Conservation (phyloP, 2,888 invertebrate species). For the Zhengitettix transpicula region DNA sequence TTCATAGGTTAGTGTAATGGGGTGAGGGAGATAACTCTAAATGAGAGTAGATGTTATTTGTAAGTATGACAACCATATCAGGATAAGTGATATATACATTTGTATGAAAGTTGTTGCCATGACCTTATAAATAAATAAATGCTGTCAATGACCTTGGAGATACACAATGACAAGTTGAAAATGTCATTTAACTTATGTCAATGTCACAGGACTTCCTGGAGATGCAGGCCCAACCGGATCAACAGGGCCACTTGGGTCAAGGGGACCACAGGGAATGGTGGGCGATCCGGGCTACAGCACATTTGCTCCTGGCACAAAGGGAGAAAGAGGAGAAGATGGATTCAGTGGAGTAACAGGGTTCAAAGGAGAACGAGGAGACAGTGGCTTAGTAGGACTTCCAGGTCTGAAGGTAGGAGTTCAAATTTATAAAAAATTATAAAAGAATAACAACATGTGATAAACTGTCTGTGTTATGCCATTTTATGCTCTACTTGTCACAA, state of each 20-base stretch:
- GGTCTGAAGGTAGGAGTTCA: slow-evolving; percentile 26
- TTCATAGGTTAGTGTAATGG: neutral
- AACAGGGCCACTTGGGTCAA: slow-evolving; percentile 23
- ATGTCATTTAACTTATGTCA: too few species aligned
- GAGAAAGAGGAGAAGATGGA: slow-evolving; percentile 32
- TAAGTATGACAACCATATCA: too few species aligned
- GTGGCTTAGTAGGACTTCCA: slow-evolving; percentile 32
- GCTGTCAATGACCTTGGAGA: neutral
- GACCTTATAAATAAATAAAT: too few species aligned
- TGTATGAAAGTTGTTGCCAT: too few species aligned
- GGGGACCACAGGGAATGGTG: slow-evolving; percentile 30
- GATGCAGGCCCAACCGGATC: slow-evolving; percentile 21
- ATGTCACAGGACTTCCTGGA: slow-evolving; percentile 29
- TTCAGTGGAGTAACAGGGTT: slow-evolving; percentile 26
- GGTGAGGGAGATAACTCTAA: too few species aligned
- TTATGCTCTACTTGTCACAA: too few species aligned
- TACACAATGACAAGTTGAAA: neutral
- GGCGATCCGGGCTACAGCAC: slow-evolving; percentile 31
- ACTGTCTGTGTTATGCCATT: too few species aligned
- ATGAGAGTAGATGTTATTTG: too few species aligned
- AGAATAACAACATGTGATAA: too few species aligned
- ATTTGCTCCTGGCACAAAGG: slow-evolving; percentile 23
- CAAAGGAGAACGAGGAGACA: slow-evolving; percentile 31
- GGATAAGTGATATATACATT: too few species aligned
- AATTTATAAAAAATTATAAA: slow-evolving; percentile 28